Base-by-base conservation (phyloP, 30 jellyfish, hydroid and myxozoan genomes). In the Rhopilema esculentum region DNA sequence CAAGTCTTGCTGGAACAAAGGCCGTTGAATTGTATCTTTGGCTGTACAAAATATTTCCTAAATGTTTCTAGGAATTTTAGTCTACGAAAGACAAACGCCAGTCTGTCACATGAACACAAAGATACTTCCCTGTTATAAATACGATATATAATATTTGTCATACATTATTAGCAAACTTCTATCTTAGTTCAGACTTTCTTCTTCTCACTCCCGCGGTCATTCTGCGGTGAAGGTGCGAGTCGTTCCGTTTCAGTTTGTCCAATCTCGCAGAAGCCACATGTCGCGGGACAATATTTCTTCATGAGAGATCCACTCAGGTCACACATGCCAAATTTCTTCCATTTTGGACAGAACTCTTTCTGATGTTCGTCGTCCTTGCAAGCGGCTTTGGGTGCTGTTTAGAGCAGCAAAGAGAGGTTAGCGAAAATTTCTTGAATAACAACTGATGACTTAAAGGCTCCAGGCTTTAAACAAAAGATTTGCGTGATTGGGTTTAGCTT, bases 261-360 rank as follows among this genome's bases (percentile, higher is more conserved):
- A 1, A 2, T 66, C 27, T 72, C 91, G 40, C 96, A 88, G 79
- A 88, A 74, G 0, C 86, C 91, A 22, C 96, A 88, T 19, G 96
- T 88, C 40, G 69, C 64, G 33, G 80, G 50, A 75, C 96, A 88
- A 62, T 72, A 75, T 62, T 66, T 33, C 51, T 79, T 67, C 89
- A 88, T 69, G 61, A 63, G 86, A 8, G 75, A 28, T 0, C 73
- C 82, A 62, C 80, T 91, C 27, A 40, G 70, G 64, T 24, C 51
- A 65, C 96, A 88, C 80, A 87, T 52, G 27, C 96, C 96, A 26
- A 26, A 72, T 28, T 16, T n/a, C 72, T 80, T 72, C 96, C 96
- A 88, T 8, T 66, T 40, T 22, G 75, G 53, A 27, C 96, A 88
- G 51, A 69, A 76, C 0, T 70, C 33, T 16, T 57, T 28, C 31